A percentile compares a stretch with the other conserved stretches of the same genome.
Evolutionary conservation across 2,797 vertebrate species (phyloP).

Genomic region (Microctenopoma steveboyesi): DNA sequence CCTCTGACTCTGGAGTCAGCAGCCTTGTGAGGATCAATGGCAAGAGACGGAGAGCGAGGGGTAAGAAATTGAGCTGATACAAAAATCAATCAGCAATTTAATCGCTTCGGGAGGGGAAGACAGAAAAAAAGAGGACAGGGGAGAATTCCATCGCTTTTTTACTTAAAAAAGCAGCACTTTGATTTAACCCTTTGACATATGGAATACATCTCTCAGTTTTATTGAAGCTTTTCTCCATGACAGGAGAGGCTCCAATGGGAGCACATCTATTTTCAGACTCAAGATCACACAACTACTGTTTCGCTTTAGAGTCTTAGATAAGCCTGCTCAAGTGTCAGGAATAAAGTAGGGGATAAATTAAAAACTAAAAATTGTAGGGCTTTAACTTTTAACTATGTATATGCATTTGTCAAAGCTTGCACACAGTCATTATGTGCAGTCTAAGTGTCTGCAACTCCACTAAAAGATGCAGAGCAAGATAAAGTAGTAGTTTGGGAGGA

Average conservation of each 20-base stretch:
- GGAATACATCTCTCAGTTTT: slow-evolving; percentile 63
- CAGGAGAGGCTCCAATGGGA: slow-evolving; percentile 61
- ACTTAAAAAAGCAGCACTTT: slow-evolving; percentile 73
- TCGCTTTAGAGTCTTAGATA: slow-evolving; percentile 38
- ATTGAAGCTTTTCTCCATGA: slow-evolving; percentile 64
- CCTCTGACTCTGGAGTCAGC: slow-evolving; percentile 85
- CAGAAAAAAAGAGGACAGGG: slow-evolving; percentile 53
- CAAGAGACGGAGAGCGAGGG: slow-evolving; percentile 79
- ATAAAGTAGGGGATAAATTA: slow-evolving; percentile 37
- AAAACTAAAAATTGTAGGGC: slow-evolving; percentile 23
- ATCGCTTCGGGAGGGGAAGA: slow-evolving; percentile 78
- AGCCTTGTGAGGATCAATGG: slow-evolving; percentile 86
- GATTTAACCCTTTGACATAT: slow-evolving; percentile 75
- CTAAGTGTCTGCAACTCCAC: slow-evolving; percentile 26
- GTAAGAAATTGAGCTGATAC: slow-evolving; percentile 82
- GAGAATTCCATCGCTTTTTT: slow-evolving; percentile 77
- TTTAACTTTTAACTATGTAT: slow-evolving; percentile 40
- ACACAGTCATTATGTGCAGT: slow-evolving; percentile 27
- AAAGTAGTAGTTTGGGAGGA: slow-evolving; percentile 28
- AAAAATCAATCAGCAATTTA: slow-evolving; percentile 89
- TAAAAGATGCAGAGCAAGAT: slow-evolving; percentile 35
- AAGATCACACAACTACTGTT: slow-evolving; percentile 57
- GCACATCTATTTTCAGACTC: slow-evolving; percentile 67
- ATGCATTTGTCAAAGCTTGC: slow-evolving; percentile 44
- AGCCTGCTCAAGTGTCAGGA: slow-evolving; percentile 53